Percentiles rank a stretch among this genome's conserved stretches.
These are phyloP conservation scores for Phyllostomus discolor DNA, from an alignment of 2,113 vertebrate species.

Conservation along the genomic window DNA sequence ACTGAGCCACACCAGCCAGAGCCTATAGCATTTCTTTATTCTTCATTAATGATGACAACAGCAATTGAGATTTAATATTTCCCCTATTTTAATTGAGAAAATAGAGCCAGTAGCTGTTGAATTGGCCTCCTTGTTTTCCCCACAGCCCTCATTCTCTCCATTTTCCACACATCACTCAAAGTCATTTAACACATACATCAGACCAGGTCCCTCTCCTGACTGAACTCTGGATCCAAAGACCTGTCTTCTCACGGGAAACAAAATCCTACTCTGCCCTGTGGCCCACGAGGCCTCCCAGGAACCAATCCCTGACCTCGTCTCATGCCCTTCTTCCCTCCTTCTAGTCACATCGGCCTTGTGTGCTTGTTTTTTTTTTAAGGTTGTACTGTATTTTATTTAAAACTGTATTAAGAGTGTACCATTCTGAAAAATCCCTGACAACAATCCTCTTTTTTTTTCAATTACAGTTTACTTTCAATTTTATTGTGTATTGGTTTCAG, in stretches of 20 bases:
- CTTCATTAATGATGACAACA: conserved; percentile 17
- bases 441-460: background rate
- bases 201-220: background rate
- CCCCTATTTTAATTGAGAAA: background rate
- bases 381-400: background rate
- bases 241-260: background rate
- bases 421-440: background rate
- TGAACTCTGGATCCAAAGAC: background rate
- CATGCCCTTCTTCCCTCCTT: background rate
- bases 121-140: background rate
- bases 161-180: background rate
- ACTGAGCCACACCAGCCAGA: too few relatives aligned
- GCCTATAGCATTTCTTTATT: background rate
- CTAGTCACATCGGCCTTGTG: background rate
- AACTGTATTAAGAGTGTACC: background rate
- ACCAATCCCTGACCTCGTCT: background rate
- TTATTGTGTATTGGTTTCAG: background rate
- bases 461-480: background rate
- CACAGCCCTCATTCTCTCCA: background rate
- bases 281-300: background rate
- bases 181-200: background rate
- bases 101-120: background rate
- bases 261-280: background rate
- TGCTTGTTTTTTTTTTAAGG: background rate
- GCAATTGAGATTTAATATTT: background rate